Base-by-base conservation (phyloP, 2,113 vertebrate species). In the Hipposideros armiger region DNA sequence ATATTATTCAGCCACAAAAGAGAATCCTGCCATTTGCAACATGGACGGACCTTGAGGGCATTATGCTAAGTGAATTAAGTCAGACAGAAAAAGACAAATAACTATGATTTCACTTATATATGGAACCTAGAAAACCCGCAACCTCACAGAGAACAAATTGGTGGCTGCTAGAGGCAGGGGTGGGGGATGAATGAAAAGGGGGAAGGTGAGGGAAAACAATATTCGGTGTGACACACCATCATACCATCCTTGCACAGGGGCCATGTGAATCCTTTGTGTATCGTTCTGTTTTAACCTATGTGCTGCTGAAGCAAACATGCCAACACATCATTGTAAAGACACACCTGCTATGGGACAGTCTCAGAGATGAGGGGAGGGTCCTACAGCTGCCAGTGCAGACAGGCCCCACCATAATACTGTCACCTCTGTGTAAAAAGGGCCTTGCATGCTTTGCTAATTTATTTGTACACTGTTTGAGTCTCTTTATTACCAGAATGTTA, bases 301-400 rank as follows among this genome's bases (percentile, higher is more conserved):
- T 54, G 52, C 52, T 54, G 52, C 52, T 54, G 52, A 54, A 54
- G 16, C 16, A 15, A 54, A 15, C 52, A 19, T 54, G 52, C 64
- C 14, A 6, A 64, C 5, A 64, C 5, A 6, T 19, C 64, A 22
- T 22, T 28, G 36, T 40, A n/a, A 7, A 40, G n/a, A 30, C 36
- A 70, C 17, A 2, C 13, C 70, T 26, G 54, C 64, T 52, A 40
- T 4, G 36, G 74, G 58, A 60, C 19, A 16, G 19, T 15, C 54
- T 82, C 20, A 14, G 45, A 45, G 20, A 47, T 19, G 50, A 69
- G n/a, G 30, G 50, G 52, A 52, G 32, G 22, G 19, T 28, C 20
- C 20, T 32, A 40, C 26, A 56, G 7, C 28, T 28, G 26, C n/a
- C 26, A 1, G 0, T 0, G 10, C 58, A n/a, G 22, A 36, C 5